Base-by-base conservation (phyloP, 2,113 vertebrate species). In the Panurus biarmicus region DNA sequence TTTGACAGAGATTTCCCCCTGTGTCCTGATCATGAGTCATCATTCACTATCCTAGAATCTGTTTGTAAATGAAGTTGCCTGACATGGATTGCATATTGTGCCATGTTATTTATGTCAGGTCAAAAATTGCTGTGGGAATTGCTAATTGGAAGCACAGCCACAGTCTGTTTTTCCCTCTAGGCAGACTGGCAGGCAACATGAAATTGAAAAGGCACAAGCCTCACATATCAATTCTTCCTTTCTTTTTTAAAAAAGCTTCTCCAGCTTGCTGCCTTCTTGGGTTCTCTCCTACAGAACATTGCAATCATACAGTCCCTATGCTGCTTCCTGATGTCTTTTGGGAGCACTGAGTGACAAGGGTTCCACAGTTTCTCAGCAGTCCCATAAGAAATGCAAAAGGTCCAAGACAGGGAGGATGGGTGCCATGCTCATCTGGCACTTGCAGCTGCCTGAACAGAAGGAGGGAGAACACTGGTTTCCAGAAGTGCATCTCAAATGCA, bases 61-160 rank as follows among this genome's bases (percentile, higher is more conserved):
- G 4, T 91, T 85, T 80, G 57, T 48, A 90, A 93, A 90, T 58
- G 51, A 94, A 80, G 58, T 83, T 92, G 51, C 61, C 84, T 92
- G 83, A 91, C 61, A 71, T 0, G 10, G 42, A 51, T 87, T 87
- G 73, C 61, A 74, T 66, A 78, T 69, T 53, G 74, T 50, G 83
- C 38, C 75, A 45, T 0, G 2, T 48, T 85, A 93, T 85, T 85
- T 91, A 76, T 83, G 54, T 79, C 71, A 89, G 73, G 72, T 94
- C 93, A 96, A 53, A 79, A 75, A 65, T 64, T 94, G 69, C 70
- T 64, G 45, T 2, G 15, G 62, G 40, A 85, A 53, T 89, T 58
- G 58, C 18, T 94, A 91, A 95, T 69, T 86, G 58, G 71, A 90
- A 94, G 33, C 50, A 64, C 25, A 88, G 56, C 28, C 57, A 67